These are phyloP conservation scores for Diplazon laetatorius DNA, from an alignment of 2,888 invertebrate species.

Conservation along the genomic window DNA sequence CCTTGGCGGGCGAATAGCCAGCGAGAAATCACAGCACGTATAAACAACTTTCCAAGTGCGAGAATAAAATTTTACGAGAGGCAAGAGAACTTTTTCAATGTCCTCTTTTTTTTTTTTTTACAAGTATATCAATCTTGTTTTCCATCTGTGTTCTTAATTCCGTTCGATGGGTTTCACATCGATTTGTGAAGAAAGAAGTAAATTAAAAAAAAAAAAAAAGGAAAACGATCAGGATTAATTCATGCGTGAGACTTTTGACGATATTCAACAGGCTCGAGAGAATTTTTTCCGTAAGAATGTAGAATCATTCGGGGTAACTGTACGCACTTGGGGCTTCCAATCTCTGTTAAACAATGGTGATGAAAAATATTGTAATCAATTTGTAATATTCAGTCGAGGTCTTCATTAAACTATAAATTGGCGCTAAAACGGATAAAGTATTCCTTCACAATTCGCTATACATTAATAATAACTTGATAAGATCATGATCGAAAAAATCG, in stretches of 20 bases:
- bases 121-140: slow-evolving; percentile 10
- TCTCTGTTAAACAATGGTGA: too few species aligned
- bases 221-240: not conserved
- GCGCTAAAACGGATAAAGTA: too few species aligned
- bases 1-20: slow-evolving; percentile 60
- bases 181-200: too few species aligned
- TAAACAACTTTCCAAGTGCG: slow-evolving; percentile 58
- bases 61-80: slow-evolving; percentile 60
- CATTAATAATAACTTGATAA: too few species aligned
- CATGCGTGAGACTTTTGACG: not conserved
- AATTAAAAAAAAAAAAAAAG: too few species aligned
- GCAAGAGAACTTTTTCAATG: slow-evolving; percentile 30
- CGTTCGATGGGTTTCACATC: not conserved
- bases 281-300: not conserved
- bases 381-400: too few species aligned
- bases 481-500: not conserved
- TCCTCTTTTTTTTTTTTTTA: not conserved
- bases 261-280: not conserved
- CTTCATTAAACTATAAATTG: too few species aligned
- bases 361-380: too few species aligned
- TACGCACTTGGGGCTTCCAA: too few species aligned
- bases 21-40: slow-evolving; percentile 65
- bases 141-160: slow-evolving; percentile 15
- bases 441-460: too few species aligned
- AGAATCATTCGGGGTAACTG: too few species aligned